A percentile compares a stretch with the other conserved stretches of the same genome.
Evolutionary conservation across 2,797 vertebrate genomes (phyloP).

Genomic region (Anolis apletophallus): DNA sequence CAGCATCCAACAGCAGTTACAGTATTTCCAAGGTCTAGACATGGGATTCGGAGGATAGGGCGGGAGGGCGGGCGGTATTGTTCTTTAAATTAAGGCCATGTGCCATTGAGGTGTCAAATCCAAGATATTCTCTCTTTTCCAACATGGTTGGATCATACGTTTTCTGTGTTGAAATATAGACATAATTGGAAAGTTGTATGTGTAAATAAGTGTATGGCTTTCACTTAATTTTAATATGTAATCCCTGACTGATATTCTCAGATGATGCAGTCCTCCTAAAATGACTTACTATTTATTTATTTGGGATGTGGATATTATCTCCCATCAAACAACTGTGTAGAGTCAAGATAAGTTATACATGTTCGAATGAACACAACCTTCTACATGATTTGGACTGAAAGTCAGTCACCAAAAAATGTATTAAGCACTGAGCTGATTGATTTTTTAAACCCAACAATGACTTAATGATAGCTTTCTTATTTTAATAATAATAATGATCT

Average conservation of each 20-base stretch:
- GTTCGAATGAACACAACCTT: neutral
- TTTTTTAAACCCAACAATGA: neutral
- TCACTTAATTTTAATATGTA: neutral
- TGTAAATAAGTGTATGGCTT: no score
- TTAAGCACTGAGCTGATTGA: neutral
- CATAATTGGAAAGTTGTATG: no score
- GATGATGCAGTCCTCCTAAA: neutral
- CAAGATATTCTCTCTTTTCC: no score
- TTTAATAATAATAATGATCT: constrained; percentile 8
- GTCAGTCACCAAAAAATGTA: neutral
- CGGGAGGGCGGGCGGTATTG: no score
- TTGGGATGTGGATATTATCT: neutral
- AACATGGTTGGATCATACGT: no score
- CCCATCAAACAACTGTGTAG: neutral
- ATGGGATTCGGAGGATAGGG: no score
- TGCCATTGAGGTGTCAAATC: no score
- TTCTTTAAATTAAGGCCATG: no score
- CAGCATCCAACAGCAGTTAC: no score
- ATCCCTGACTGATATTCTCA: neutral
- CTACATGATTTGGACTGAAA: neutral
- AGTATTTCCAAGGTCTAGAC: no score
- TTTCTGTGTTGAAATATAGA: no score
- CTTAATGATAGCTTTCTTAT: neutral
- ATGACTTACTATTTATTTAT: neutral
- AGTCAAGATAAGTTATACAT: neutral